These are phyloP conservation scores for Cheilosia vulpina DNA, from an alignment of 2,888 invertebrate genomes.

Conservation along the genomic window DNA sequence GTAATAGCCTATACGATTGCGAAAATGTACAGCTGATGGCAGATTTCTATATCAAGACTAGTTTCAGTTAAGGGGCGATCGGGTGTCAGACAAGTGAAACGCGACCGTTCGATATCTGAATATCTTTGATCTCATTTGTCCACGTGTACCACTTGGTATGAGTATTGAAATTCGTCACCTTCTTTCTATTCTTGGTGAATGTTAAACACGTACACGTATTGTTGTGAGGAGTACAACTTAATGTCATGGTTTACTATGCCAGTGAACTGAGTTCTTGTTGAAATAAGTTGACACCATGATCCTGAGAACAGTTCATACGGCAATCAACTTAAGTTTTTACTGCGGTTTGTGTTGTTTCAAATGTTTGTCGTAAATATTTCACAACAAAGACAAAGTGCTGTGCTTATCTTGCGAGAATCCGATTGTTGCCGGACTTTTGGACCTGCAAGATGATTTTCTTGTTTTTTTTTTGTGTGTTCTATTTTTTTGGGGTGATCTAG, in stretches of 20 bases:
- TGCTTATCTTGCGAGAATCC: too few species aligned
- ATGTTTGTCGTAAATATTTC: too few species aligned
- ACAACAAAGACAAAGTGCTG: too few species aligned
- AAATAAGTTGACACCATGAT: constrained; percentile 1
- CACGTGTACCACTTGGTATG: neutral
- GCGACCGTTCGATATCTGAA: neutral
- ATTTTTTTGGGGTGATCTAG: too few species aligned
- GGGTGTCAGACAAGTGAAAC: neutral
- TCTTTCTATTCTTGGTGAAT: too few species aligned
- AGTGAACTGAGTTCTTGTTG: neutral
- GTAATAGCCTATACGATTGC: neutral
- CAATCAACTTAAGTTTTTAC: neutral
- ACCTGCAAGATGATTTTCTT: too few species aligned
- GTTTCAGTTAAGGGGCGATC: neutral
- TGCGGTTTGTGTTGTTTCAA: too few species aligned
- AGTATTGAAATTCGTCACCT: too few species aligned
- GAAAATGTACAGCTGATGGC: neutral
- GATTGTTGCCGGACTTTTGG: too few species aligned
- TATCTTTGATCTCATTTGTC: neutral
- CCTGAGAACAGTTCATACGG: neutral
- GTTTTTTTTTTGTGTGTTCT: too few species aligned
- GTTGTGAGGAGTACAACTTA: too few species aligned
- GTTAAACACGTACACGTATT: too few species aligned
- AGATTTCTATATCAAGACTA: neutral
- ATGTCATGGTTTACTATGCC: neutral